Base-by-base conservation (phyloP, 2,888 invertebrate genomes). In the Volucella inanis region DNA sequence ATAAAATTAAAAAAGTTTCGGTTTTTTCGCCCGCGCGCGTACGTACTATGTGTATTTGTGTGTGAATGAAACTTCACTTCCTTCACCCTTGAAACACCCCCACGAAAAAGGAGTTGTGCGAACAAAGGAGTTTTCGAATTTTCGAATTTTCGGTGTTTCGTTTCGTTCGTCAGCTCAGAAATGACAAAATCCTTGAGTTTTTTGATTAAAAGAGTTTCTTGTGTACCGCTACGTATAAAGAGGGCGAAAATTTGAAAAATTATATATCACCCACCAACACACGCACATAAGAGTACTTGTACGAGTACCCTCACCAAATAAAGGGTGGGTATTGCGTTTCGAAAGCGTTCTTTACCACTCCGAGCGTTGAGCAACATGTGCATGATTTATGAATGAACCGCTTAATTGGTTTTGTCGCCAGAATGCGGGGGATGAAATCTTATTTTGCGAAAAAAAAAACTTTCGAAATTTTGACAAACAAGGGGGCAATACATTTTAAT, bases 1-100 rank as follows among this genome's bases (percentile, higher is more conserved):
- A 86, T 86, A 86, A 86, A 86, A 86, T 86, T 86, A 86, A 86
- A 86, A 86, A 86, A 86, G 86, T 86, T 86, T 82, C 49, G 47
- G 49, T 78, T 74, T 22, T 65, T n/a, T 14, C 57, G 9, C 50
- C 12, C 6, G 18, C 39, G 8, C 55, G n/a, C 55, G 2, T 15
- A 22, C 47, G n/a, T 12, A 18, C 18, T 68, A 61, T 38, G 45
- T 18, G 55, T 75, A 45, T 62, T 31, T 10, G 18, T 22, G 45
- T 49, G 62, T 67, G 68, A 55, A 74, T 74, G 64, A 68, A 38
- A n/a, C n/a, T n/a, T n/a, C n/a, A n/a, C 41, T 47, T 50, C 3
- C 61, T 12, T 31, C 31, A 31, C 6, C 31, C 31, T 31, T 31
- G 31, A 31, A 47, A 72, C 76, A 72, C 85, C 76, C 72, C 38